Evolutionary conservation across 2,797 vertebrate species (phyloP).

Genomic region (Sus cebifrons): DNA sequence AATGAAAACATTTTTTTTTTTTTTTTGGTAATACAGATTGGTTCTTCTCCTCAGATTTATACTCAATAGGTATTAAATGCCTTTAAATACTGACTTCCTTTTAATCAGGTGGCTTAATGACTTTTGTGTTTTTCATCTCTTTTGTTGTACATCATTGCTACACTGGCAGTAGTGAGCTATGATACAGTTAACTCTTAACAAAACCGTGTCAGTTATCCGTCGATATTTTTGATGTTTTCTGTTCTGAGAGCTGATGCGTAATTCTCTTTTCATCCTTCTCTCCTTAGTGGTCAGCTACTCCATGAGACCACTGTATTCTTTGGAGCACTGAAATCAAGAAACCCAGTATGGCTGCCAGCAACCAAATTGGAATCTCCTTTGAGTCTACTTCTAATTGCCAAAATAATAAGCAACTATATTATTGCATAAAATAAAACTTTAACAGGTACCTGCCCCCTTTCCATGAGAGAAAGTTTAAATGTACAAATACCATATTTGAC

Average conservation of each 20-base stretch:
- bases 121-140: conserved; percentile 47
- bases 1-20: conserved; percentile 79
- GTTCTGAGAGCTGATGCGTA: conserved; percentile 34
- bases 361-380: conserved; percentile 82
- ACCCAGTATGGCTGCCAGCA: conserved; percentile 85
- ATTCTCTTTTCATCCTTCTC: conserved; percentile 57
- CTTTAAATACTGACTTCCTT: conserved; percentile 70
- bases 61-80: conserved; percentile 63
- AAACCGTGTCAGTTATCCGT: conserved; percentile 40
- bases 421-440: conserved; percentile 80
- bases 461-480: conserved; percentile 81
- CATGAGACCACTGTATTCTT: conserved; percentile 62
- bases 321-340: conserved; percentile 80
- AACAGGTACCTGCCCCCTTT: conserved; percentile 85
- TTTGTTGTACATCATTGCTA: conserved; percentile 64
- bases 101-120: conserved; percentile 54
- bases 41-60: conserved; percentile 64
- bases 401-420: conserved; percentile 75
- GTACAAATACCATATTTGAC: conserved; percentile 80
- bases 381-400: conserved; percentile 80
- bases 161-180: conserved; percentile 77
- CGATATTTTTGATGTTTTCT: conserved; percentile 53
- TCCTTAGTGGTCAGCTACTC: conserved; percentile 69
- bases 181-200: conserved; percentile 68
- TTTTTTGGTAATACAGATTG: conserved; percentile 75